These are phyloP conservation scores for Mus caroli DNA, from an alignment of 2,797 vertebrate species.

Conservation along the genomic window DNA sequence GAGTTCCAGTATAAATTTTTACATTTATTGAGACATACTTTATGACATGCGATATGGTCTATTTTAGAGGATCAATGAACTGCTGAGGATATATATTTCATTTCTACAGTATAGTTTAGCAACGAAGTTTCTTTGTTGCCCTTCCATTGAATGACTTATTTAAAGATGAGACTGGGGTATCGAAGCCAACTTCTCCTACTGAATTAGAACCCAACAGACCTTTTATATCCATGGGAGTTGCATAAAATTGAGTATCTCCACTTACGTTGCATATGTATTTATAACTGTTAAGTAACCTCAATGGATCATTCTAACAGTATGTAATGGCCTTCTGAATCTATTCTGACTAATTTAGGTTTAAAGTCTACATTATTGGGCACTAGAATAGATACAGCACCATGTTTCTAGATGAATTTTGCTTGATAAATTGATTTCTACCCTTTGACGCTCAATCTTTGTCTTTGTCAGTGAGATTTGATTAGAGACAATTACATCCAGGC, in stretches of 20 bases:
- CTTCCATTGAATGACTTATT: background rate
- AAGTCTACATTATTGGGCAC: background rate
- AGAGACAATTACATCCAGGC: background rate
- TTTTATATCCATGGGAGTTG: background rate
- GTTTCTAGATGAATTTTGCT: background rate
- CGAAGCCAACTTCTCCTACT: background rate
- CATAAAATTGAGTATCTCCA: background rate
- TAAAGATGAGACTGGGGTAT: background rate
- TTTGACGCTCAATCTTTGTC: background rate
- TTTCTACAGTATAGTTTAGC: background rate
- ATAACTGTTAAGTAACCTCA: background rate
- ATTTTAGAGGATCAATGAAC: background rate
- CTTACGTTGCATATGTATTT: background rate
- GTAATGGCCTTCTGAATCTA: background rate
- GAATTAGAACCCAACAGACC: background rate
- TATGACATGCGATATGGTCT: background rate
- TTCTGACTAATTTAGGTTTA: background rate
- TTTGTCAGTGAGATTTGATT: background rate
- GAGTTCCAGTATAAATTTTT: background rate
- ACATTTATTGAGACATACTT: background rate
- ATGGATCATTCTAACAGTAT: background rate
- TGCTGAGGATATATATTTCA: background rate
- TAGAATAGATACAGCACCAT: background rate
- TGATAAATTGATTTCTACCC: background rate
- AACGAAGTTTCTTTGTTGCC: background rate